These are phyloP conservation scores for Scatophagus argus DNA, from an alignment of 2,113 vertebrate species.

Conservation along the genomic window DNA sequence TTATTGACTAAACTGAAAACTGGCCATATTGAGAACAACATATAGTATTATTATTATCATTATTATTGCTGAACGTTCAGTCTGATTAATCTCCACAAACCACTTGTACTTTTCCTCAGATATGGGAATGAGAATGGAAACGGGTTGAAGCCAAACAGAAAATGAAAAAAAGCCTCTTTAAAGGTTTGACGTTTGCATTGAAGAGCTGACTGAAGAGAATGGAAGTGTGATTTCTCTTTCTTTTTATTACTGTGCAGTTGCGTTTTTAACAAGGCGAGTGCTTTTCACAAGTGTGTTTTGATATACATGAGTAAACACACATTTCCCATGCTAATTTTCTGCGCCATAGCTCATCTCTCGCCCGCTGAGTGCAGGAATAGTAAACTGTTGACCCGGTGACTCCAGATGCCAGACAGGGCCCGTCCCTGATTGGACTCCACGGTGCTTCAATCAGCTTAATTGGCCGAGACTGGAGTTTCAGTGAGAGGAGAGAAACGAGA, in stretches of 20 bases:
- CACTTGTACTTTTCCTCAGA: conserved; percentile 21
- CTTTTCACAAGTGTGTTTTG: conserved; percentile 57
- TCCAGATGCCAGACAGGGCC: conserved; percentile 60
- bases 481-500: conserved; percentile 47
- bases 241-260: conserved; percentile 25
- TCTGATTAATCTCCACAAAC: conserved; percentile 7
- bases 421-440: conserved; percentile 66
- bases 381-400: conserved; percentile 63
- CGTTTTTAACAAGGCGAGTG: conserved; percentile 32
- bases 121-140: conserved; percentile 55
- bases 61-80: background rate
- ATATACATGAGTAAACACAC: conserved; percentile 74
- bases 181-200: conserved; percentile 49
- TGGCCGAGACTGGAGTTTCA: conserved; percentile 55
- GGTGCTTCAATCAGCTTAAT: conserved; percentile 69
- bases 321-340: conserved; percentile 63
- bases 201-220: conserved; percentile 38
- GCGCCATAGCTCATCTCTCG: conserved; percentile 35
- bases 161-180: conserved; percentile 1
- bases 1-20: conserved; percentile 6
- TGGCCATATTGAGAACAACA: background rate
- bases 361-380: conserved; percentile 47
- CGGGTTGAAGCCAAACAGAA: background rate
- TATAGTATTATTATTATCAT: conserved; percentile 3
- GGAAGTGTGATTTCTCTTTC: conserved; percentile 17